Evolutionary conservation across 2,113 vertebrate species (phyloP).

Genomic region (Serinus canaria): DNA sequence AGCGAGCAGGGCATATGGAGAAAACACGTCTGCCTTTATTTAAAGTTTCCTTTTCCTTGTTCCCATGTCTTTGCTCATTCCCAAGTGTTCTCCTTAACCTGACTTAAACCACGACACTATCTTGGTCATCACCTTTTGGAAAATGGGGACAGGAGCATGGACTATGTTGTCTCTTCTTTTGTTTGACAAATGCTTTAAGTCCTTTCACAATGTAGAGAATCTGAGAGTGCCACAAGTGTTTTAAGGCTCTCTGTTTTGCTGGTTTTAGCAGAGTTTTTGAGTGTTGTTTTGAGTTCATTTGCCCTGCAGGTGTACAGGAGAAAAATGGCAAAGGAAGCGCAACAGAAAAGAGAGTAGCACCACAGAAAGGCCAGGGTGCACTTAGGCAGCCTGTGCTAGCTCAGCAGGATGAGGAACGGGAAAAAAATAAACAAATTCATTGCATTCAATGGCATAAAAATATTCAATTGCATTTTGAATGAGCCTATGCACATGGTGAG

Average conservation of each 20-base stretch:
- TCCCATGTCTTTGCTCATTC: not conserved
- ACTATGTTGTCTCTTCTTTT: not conserved
- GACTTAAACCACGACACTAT: not conserved
- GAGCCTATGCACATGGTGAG: rapidly evolving
- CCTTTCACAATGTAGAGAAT: not conserved
- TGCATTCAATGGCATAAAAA: not conserved
- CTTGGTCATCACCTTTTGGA: not conserved
- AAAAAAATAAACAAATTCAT: not conserved
- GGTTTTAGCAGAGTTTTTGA: not conserved
- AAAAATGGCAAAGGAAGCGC: not conserved
- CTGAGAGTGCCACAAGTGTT: not conserved
- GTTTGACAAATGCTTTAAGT: not conserved
- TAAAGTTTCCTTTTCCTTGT: not conserved
- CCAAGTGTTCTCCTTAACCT: not conserved
- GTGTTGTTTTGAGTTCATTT: not conserved
- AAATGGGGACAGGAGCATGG: not conserved
- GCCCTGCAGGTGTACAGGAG: too few relatives aligned
- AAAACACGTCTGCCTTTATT: not conserved
- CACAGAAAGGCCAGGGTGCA: not conserved
- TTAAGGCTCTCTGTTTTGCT: not conserved
- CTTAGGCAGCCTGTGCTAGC: not conserved
- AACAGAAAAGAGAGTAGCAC: not conserved
- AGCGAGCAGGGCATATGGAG: not conserved
- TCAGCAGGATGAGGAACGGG: not conserved
- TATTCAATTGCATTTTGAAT: not conserved